phyloP scores from a whole-genome alignment of 1,140 invertebrate species.

The Calephelis nemesis region DNA sequence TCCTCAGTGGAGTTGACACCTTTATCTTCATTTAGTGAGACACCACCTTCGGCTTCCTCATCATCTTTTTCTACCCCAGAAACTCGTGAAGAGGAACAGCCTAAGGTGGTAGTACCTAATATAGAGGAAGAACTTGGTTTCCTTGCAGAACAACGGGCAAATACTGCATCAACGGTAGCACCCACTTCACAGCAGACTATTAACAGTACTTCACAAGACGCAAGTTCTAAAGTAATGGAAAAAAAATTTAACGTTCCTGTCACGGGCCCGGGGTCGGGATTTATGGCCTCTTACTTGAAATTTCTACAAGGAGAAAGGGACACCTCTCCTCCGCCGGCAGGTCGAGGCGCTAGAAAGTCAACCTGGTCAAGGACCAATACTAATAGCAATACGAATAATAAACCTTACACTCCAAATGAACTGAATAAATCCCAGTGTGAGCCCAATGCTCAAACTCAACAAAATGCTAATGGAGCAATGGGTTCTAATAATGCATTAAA shows the following conservation, averaged over 20 bases:
- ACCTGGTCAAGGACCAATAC: slow-evolving; percentile 81
- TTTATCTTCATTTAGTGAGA: slow-evolving; percentile 81
- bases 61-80: slow-evolving; percentile 77
- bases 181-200: slow-evolving; percentile 75
- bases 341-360: slow-evolving; percentile 82
- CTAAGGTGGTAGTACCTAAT: slow-evolving; percentile 91
- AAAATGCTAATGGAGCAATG: slow-evolving; percentile 74
- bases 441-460: slow-evolving; percentile 44
- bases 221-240: slow-evolving; percentile 76
- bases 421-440: slow-evolving; percentile 60
- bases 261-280: slow-evolving; percentile 85
- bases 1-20: slow-evolving; percentile 83
- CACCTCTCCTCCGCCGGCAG: slow-evolving; percentile 85
- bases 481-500: slow-evolving; percentile 51
- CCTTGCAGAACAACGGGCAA: slow-evolving; percentile 82
- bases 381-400: slow-evolving; percentile 64
- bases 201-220: slow-evolving; percentile 72
- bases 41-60: slow-evolving; percentile 78
- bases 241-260: slow-evolving; percentile 79
- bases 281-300: slow-evolving; percentile 91
- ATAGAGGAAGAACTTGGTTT: slow-evolving; percentile 92
- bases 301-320: slow-evolving; percentile 90
- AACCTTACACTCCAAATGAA: slow-evolving; percentile 62
- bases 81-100: slow-evolving; percentile 83
- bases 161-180: slow-evolving; percentile 77